These are phyloP conservation scores for Cyclophora punctaria DNA, from an alignment of 2,888 invertebrate species.

Conservation along the genomic window DNA sequence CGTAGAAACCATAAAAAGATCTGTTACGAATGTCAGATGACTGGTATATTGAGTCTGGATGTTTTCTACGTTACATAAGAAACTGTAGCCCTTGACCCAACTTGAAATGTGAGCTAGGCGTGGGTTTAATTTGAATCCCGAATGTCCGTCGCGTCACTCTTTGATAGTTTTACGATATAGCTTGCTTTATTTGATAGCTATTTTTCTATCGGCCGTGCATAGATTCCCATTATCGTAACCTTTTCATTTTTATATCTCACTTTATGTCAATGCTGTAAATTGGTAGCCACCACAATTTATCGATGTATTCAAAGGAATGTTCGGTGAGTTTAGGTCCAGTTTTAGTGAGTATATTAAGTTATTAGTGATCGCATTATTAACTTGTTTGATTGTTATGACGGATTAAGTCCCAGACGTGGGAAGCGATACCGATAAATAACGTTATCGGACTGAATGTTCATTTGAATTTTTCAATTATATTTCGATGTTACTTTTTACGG, in stretches of 20 bases:
- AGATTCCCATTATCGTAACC: constrained; percentile 13
- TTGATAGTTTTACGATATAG: constrained; percentile 37
- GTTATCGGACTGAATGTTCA: constrained; percentile 19
- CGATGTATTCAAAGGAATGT: constrained; percentile 1
- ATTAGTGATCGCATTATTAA: constrained; percentile 7
- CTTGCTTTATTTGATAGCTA: constrained; percentile 2
- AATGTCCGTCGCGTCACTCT: constrained; percentile 32
- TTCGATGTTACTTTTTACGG: constrained; percentile 30
- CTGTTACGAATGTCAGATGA: neutral
- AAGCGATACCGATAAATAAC: constrained; percentile 18
- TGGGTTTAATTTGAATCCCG: constrained; percentile 46
- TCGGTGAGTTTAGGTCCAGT: neutral
- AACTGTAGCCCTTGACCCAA: constrained; percentile 23
- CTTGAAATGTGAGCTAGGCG: constrained; percentile 43
- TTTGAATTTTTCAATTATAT: constrained; percentile 39
- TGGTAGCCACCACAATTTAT: constrained; percentile 7
- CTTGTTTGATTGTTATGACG: constrained; percentile 8
- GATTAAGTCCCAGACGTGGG: constrained; percentile 11
- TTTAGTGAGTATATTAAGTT: constrained; percentile 9
- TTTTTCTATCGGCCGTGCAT: constrained; percentile 6
- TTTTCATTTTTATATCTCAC: constrained; percentile 15
- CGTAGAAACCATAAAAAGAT: neutral
- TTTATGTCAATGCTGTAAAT: constrained; percentile 9
- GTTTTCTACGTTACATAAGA: constrained; percentile 23
- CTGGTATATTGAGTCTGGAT: neutral